Evolutionary conservation across 2,888 invertebrate species (phyloP).

Genomic region (Nematopogon swammerdamellus): DNA sequence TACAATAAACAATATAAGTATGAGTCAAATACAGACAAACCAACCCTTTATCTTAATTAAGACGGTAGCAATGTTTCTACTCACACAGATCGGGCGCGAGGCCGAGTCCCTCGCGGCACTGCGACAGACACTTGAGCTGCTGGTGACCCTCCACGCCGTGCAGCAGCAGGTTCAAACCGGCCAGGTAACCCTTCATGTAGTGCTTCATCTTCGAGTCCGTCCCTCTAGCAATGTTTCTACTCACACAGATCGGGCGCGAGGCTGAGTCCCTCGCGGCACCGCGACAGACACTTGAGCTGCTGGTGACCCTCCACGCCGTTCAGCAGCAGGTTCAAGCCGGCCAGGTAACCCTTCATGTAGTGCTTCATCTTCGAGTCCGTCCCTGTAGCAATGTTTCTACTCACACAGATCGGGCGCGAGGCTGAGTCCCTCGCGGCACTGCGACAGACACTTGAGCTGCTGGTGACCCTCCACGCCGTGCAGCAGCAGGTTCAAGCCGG

Average conservation of each 20-base stretch:
- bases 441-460: constrained; percentile 73
- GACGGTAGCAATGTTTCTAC: too few relatives aligned
- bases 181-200: constrained; percentile 84
- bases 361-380: constrained; percentile 90
- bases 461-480: constrained; percentile 72
- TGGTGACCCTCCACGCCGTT: constrained; percentile 72
- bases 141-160: constrained; percentile 72
- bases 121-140: constrained; percentile 73
- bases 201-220: constrained; percentile 90
- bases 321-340: constrained; percentile 76
- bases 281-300: constrained; percentile 73
- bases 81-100: constrained; percentile 55
- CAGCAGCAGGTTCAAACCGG: constrained; percentile 76
- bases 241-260: constrained; percentile 55
- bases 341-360: constrained; percentile 84
- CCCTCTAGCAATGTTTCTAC: too few relatives aligned
- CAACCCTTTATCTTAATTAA: too few relatives aligned
- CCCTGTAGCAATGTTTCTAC: constrained; percentile 44
- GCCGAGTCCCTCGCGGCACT: constrained; percentile 77
- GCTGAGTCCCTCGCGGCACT: constrained; percentile 77
- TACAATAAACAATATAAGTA: too few relatives aligned
- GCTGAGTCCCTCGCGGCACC: constrained; percentile 77
- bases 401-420: constrained; percentile 55
- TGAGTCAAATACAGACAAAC: too few relatives aligned
- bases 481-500: constrained; percentile 76